Evolutionary conservation across 2,797 vertebrate species (phyloP), one percentile per base, ranked within the genome.

Genomic region (Takifugu ocellatus): DNA sequence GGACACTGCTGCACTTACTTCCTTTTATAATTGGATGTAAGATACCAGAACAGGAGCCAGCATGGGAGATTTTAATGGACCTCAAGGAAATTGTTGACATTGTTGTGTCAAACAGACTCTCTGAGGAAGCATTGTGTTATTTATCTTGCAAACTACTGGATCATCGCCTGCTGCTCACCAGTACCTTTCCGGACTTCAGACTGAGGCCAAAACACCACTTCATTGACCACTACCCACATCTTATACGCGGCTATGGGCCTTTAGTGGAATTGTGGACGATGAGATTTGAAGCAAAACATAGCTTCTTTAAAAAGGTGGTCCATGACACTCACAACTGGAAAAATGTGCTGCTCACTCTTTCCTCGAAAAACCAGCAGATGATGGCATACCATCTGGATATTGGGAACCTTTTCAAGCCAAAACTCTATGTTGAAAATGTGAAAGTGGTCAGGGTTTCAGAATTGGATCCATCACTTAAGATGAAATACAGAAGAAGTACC

Each of bases 1-100:
- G 49, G 25, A 50, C 48, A 26, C 48, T 49, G 25, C 25, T 49
- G 12, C 48, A 11, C 5, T 49, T 27, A 27, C 15, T 50, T 31
- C 16, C 26, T 27, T 31, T 50, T 17, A 10, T 49, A 2, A 49
- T 49, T 49, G 48, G 24, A 49, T 1, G 25, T 2, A 26, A 26
- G 12, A 49, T 49, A 49, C 48, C 48, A 49, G 48, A 49, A 49
- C 48, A 26, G 12, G 48, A 49, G 25, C 25, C 48, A 2, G 24
- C 48, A 14, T 26, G 25, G 48, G 48, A 26, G 14, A 26, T 49
- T 16, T 26, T 49, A 26, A 27, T 49, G 56, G 29, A 49, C 55
- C 31, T 57, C 5, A 25, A 59, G 25, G 25, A 51, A 50, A 51
- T 59, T 17, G 11, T 49, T 26, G 48, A 26, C 25, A 49, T 49